Conservation (phyloP, 2,113 vertebrate species). For the Eidolon helvum region DNA sequence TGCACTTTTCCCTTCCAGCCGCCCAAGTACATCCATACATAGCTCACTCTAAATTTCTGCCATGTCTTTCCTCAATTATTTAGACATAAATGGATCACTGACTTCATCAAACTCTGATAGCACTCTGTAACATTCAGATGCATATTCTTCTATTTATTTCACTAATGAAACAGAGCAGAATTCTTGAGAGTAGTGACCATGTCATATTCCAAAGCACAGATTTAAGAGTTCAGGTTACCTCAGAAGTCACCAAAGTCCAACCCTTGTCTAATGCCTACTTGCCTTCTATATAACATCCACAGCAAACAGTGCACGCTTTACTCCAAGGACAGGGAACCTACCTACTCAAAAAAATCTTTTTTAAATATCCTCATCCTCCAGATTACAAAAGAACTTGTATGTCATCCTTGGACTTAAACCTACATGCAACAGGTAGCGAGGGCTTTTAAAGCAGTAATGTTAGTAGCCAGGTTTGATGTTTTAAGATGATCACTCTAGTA, state of each 20-base stretch:
- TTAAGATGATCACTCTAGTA: neutral
- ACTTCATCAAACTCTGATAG: neutral
- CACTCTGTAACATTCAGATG: neutral
- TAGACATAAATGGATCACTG: neutral
- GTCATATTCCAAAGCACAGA: neutral
- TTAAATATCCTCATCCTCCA: neutral
- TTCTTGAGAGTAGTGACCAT: neutral
- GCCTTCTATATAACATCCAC: neutral
- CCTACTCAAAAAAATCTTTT: neutral
- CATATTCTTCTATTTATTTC: neutral
- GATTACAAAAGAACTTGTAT: slow-evolving; percentile 23
- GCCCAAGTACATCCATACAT: neutral
- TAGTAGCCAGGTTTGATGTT: neutral
- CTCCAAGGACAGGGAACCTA: neutral
- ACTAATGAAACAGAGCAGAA: slow-evolving; percentile 2
- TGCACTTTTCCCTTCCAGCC: slow-evolving; percentile 3
- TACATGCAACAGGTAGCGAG: neutral
- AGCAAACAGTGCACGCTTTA: slow-evolving; percentile 22
- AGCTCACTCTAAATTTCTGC: neutral
- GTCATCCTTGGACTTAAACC: neutral
- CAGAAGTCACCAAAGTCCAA: neutral
- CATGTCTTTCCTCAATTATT: neutral
- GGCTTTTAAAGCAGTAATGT: neutral
- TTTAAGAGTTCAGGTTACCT: neutral
- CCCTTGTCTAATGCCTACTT: neutral